These are phyloP conservation scores for Galleria mellonella DNA, from an alignment of 1,140 invertebrate genomes.

Conservation along the genomic window DNA sequence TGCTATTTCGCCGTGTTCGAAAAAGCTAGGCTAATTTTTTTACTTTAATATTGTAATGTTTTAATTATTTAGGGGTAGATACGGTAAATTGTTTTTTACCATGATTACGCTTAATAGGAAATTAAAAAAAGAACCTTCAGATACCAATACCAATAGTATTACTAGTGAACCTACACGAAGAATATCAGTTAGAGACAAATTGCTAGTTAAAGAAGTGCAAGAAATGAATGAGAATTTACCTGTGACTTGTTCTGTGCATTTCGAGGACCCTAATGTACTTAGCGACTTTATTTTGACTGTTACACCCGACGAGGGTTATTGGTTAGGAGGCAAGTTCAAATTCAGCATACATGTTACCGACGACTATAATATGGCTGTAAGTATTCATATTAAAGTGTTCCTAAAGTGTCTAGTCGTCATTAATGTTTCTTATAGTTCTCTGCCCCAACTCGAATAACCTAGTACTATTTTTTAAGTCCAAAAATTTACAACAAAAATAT, in stretches of 20 bases:
- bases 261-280: constrained; percentile 88
- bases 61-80: constrained; percentile 15
- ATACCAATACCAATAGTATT: constrained; percentile 48
- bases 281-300: constrained; percentile 88
- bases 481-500: no score
- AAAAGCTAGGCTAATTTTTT: no score
- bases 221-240: constrained; percentile 93
- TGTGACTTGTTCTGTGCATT: constrained; percentile 84
- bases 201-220: constrained; percentile 91
- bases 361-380: constrained; percentile 96
- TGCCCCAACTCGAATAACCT: no score
- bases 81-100: constrained; percentile 1
- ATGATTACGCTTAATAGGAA: constrained; percentile 90
- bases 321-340: constrained; percentile 89
- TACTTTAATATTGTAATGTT: constrained; percentile 8
- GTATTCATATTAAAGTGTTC: constrained; percentile 4
- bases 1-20: no score
- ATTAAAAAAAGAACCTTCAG: constrained; percentile 79
- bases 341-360: constrained; percentile 92
- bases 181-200: constrained; percentile 88
- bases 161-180: constrained; percentile 71
- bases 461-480: no score
- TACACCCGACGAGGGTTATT: constrained; percentile 91
- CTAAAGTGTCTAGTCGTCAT: no score
- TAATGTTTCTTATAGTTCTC: no score